Conservation (phyloP, 2,888 invertebrate species). For the Dyspetes luteomarginatus region DNA sequence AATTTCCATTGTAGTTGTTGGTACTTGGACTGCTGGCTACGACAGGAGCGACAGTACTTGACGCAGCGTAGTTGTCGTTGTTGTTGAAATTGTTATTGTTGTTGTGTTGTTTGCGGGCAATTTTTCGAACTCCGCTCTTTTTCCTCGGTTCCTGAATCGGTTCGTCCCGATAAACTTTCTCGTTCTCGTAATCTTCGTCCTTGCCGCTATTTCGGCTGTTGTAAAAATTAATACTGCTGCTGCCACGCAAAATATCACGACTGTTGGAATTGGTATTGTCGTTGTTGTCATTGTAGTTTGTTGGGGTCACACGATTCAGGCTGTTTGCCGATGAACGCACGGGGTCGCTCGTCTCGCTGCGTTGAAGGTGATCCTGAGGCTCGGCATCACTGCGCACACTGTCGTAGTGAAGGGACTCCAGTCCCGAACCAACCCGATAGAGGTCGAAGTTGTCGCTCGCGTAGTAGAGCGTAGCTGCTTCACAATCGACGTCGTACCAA, state of each 20-base stretch:
- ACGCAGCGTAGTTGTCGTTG: slow-evolving; percentile 62
- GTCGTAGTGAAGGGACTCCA: slow-evolving; percentile 80
- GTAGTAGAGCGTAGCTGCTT: slow-evolving; percentile 91
- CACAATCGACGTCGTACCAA: slow-evolving; percentile 95
- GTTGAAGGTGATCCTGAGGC: slow-evolving; percentile 80
- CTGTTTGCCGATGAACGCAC: slow-evolving; percentile 79
- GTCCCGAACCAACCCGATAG: slow-evolving; percentile 91
- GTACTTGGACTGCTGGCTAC: slow-evolving; percentile 42
- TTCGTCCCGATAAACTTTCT: slow-evolving; percentile 85
- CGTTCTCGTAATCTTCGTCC: slow-evolving; percentile 84
- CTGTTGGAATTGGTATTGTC: slow-evolving; percentile 76
- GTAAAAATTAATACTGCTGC: slow-evolving; percentile 78
- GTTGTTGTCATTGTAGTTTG: slow-evolving; percentile 79
- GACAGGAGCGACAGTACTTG: slow-evolving; percentile 71
- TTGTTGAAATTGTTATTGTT: slow-evolving; percentile 71
- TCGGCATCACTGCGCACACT: slow-evolving; percentile 80
- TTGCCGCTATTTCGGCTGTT: slow-evolving; percentile 82
- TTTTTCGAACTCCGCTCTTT: slow-evolving; percentile 75
- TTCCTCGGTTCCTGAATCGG: slow-evolving; percentile 80
- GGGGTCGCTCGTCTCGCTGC: slow-evolving; percentile 84
- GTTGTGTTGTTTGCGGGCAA: slow-evolving; percentile 76
- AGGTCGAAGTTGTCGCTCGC: slow-evolving; percentile 94
- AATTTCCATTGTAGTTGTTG: slow-evolving; percentile 66
- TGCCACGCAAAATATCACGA: slow-evolving; percentile 71
- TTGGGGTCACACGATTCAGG: too few relatives aligned